phyloP scores from a whole-genome alignment of 1,140 invertebrate genomes.

The Temnothorax curvispinosus region DNA sequence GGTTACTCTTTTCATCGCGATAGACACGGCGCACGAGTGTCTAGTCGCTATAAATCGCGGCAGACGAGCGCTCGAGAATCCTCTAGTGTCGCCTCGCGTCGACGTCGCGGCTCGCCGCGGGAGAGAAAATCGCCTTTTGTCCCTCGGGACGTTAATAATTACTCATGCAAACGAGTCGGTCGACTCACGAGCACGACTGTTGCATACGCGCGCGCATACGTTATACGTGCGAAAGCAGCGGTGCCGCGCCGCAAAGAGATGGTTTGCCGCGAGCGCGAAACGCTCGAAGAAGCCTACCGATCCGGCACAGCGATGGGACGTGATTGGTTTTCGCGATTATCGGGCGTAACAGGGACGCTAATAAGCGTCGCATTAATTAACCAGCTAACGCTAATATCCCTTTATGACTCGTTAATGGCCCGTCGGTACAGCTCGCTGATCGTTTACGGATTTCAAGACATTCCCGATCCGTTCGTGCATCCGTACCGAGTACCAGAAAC shows the following conservation, averaged over 20 bases:
- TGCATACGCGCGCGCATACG: slow-evolving; percentile 2
- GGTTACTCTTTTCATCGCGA: slow-evolving; percentile 59
- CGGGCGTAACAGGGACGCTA: slow-evolving; percentile 44
- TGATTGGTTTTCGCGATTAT: slow-evolving; percentile 52
- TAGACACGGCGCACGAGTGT: slow-evolving; percentile 52
- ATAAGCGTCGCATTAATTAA: slow-evolving; percentile 57
- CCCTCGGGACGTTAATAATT: slow-evolving; percentile 72
- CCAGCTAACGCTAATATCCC: slow-evolving; percentile 47
- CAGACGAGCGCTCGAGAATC: slow-evolving; percentile 56
- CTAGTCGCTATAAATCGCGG: slow-evolving; percentile 70
- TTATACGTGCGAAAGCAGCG: slow-evolving; percentile 20
- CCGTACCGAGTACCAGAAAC: not conserved
- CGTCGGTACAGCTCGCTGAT: not conserved
- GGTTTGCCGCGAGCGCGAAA: slow-evolving; percentile 7
- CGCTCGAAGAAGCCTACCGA: slow-evolving; percentile 47
- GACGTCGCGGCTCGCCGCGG: slow-evolving; percentile 60
- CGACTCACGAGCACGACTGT: slow-evolving; percentile 4
- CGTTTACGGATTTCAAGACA: slow-evolving; percentile 1
- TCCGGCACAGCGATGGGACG: slow-evolving; percentile 28
- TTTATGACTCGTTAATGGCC: slow-evolving; percentile 51
- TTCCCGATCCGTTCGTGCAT: not conserved
- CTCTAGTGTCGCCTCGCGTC: slow-evolving; percentile 50
- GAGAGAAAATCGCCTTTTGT: slow-evolving; percentile 72
- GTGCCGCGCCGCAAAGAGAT: slow-evolving; percentile 47
- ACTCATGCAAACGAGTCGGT: slow-evolving; percentile 69